Evolutionary conservation across 2,797 vertebrate species (phyloP).

Genomic region (Gallinago solitaria): DNA sequence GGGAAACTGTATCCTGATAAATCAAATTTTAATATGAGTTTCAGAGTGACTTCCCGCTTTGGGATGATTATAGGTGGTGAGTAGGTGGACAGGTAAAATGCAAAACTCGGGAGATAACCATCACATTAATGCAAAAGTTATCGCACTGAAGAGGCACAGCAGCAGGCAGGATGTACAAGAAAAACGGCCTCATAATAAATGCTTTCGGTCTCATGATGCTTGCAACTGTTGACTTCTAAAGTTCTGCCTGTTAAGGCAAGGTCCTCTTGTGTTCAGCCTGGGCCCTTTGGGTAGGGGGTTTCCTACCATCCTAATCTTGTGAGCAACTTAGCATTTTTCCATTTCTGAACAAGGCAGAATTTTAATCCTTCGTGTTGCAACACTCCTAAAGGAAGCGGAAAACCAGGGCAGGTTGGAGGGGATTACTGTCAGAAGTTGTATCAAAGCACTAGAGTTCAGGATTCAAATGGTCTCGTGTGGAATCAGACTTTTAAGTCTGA

Average conservation of each 20-base stretch:
- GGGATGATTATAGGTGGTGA: neutral
- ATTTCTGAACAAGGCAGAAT: neutral
- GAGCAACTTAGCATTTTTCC: neutral
- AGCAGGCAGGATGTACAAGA: neutral
- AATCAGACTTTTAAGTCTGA: neutral
- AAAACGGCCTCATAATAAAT: neutral
- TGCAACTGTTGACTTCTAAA: neutral
- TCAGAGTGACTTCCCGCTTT: neutral
- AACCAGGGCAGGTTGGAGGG: neutral
- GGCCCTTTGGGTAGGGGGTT: neutral
- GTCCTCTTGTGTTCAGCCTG: neutral
- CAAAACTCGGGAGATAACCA: neutral
- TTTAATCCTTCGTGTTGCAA: neutral
- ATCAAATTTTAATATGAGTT: neutral
- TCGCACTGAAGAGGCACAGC: neutral
- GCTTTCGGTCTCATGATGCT: neutral
- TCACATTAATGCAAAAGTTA: neutral
- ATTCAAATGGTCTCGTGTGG: neutral
- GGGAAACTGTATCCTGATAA: neutral
- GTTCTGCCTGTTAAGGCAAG: neutral
- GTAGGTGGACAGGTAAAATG: neutral
- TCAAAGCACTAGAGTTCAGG: neutral
- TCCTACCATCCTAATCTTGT: neutral
- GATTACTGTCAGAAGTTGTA: neutral
- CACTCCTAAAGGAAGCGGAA: neutral